phyloP scores from a whole-genome alignment of 2,113 vertebrate genomes.

The Microtus oregoni region DNA sequence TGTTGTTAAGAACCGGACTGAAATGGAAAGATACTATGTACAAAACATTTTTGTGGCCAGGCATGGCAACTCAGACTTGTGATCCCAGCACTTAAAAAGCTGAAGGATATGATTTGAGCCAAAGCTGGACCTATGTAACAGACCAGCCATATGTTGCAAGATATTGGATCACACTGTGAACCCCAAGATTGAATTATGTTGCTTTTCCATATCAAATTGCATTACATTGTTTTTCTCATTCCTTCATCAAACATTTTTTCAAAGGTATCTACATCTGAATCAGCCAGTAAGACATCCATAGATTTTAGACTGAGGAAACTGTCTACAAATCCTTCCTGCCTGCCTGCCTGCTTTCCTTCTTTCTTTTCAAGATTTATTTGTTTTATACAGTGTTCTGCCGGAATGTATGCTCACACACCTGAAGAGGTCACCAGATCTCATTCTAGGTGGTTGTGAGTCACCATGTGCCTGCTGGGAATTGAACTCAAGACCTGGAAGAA shows the following conservation, averaged over 20 bases:
- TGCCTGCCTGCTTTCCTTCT: too few species aligned
- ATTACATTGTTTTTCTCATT: neutral
- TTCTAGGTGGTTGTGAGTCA: too few species aligned
- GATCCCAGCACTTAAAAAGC: neutral
- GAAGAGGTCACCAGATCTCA: too few species aligned
- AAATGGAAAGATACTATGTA: neutral
- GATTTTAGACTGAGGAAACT: neutral
- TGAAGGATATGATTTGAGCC: neutral
- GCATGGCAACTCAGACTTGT: neutral
- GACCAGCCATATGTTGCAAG: neutral
- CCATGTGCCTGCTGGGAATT: too few species aligned
- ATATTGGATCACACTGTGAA: neutral
- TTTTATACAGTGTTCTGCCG: too few species aligned
- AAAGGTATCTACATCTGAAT: neutral
- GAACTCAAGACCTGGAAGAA: too few species aligned
- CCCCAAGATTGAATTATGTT: neutral
- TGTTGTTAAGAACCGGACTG: neutral
- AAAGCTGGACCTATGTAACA: neutral
- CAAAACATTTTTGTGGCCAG: neutral
- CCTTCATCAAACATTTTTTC: neutral
- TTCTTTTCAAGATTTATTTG: too few species aligned
- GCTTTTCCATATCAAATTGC: neutral
- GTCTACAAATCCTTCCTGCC: neutral
- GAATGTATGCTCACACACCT: too few species aligned
- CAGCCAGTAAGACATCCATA: neutral